phyloP scores from a whole-genome alignment of 92 coral and sea anemone species.

The Epizoanthus ramosus region DNA sequence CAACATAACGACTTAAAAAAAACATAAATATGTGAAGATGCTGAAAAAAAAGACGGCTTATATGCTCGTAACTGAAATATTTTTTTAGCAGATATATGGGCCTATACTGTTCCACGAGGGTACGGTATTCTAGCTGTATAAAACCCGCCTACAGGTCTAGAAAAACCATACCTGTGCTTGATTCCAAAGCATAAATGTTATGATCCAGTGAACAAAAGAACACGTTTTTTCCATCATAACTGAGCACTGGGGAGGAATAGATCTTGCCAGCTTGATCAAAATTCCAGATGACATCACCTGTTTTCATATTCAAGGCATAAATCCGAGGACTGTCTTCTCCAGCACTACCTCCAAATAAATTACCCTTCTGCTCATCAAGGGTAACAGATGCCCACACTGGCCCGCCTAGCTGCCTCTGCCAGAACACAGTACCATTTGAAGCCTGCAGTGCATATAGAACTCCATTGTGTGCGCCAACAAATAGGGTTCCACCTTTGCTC shows the following conservation, averaged over 20 bases:
- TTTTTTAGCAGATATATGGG: too few species aligned
- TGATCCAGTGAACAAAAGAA: constrained; percentile 84
- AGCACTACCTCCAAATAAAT: constrained; percentile 66
- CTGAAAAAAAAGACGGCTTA: too few species aligned
- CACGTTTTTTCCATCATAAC: constrained; percentile 62
- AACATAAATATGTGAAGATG: too few species aligned
- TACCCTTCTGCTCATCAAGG: constrained; percentile 63
- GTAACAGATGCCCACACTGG: constrained; percentile 73
- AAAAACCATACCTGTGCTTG: constrained; percentile 52
- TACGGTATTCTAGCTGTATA: neutral
- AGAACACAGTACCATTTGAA: constrained; percentile 59
- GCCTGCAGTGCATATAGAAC: constrained; percentile 59
- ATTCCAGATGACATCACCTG: constrained; percentile 72
- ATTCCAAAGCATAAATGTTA: constrained; percentile 73
- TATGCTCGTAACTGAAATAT: too few species aligned
- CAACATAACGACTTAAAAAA: too few species aligned
- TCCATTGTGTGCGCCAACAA: constrained; percentile 72
- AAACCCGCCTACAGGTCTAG: neutral
- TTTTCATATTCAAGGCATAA: constrained; percentile 57
- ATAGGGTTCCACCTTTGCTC: constrained; percentile 56
- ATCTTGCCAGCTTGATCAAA: constrained; percentile 70
- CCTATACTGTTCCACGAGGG: too few species aligned
- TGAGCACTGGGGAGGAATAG: constrained; percentile 65
- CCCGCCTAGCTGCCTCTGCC: constrained; percentile 69
- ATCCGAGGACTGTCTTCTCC: constrained; percentile 61